Evolutionary conservation across 2,797 vertebrate species (phyloP), one percentile per base, ranked within the genome.

Genomic region (Pelochelys cantorii): DNA sequence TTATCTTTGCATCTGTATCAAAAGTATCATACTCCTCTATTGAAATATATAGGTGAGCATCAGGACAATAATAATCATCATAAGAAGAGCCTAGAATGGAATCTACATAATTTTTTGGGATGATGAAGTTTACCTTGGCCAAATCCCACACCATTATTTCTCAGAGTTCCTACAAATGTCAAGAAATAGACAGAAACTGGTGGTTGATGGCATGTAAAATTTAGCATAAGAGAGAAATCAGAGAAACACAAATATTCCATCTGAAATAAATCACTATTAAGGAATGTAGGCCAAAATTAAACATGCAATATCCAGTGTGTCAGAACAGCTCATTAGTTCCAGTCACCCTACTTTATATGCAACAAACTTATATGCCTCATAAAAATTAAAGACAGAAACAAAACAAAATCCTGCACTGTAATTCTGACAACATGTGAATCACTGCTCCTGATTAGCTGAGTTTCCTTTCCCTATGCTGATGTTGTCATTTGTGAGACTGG

Each of bases 271-370:
- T 7, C 59, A 34, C 37, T 71, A 59, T 55, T 59, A 60, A 92
- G 62, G 80, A 84, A 90, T 93, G 4, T 53, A 48, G 7, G 22
- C n/a, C 83, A 90, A 90, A 75, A 71, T 86, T 81, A 89, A 20
- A 25, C 57, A 48, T 12, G 27, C 23, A 15, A 74, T 52, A 48
- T 27, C 4, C 4, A n/a, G 0, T 8, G 18, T 55, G 27, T 3
- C 42, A 83, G 82, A 84, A 20, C 1, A 81, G 11, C 55, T 57
- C 27, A 77, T 87, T 77, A 15, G 12, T 55, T 18, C 37, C 56
- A 37, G 3, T 42, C 53, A 75, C 20, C 57, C 23, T 83, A 13
- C 20, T 79, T 89, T 87, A 27, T 86, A 91, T 79, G 27, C 2
- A 34, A 79, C 62, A 3, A 5, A 20, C 15, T 59, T 1, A 12